Conservation (phyloP, 2,113 vertebrate genomes). For the Dasyprocta punctata region DNA sequence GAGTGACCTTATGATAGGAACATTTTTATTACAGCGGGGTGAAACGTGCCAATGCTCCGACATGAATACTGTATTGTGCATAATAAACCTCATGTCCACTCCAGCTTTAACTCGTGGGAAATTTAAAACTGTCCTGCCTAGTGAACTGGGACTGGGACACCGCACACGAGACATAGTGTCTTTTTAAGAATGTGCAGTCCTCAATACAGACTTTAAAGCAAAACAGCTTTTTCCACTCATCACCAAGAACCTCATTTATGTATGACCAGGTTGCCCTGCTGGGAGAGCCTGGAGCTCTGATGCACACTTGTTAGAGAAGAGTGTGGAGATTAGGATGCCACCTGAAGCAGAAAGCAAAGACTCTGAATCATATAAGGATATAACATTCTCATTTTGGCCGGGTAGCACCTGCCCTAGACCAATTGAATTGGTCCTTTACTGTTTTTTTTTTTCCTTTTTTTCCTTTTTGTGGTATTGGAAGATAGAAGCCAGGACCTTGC, state of each 20-base stretch:
- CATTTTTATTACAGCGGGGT: background rate
- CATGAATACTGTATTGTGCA: background rate
- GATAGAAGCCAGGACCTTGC: background rate
- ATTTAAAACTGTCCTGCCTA: background rate
- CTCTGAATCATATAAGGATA: rapidly evolving
- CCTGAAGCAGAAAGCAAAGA: background rate
- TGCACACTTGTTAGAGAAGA: background rate
- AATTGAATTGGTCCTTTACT: background rate
- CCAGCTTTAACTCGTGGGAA: background rate
- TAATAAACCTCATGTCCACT: background rate
- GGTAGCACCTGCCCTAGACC: background rate
- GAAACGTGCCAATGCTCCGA: background rate
- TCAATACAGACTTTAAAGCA: background rate
- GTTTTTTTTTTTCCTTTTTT: too few species aligned
- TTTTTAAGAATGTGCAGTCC: background rate
- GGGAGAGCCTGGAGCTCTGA: background rate
- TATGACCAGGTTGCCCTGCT: background rate
- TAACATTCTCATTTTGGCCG: background rate
- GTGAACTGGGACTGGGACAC: background rate
- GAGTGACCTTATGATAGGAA: background rate
- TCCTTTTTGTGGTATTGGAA: background rate
- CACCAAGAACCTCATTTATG: background rate
- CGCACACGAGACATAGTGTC: background rate
- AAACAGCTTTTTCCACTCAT: background rate
- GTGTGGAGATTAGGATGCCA: background rate